These are phyloP conservation scores for Chaetoderma sp. DNA, from an alignment of 2,888 invertebrate genomes.

Conservation along the genomic window DNA sequence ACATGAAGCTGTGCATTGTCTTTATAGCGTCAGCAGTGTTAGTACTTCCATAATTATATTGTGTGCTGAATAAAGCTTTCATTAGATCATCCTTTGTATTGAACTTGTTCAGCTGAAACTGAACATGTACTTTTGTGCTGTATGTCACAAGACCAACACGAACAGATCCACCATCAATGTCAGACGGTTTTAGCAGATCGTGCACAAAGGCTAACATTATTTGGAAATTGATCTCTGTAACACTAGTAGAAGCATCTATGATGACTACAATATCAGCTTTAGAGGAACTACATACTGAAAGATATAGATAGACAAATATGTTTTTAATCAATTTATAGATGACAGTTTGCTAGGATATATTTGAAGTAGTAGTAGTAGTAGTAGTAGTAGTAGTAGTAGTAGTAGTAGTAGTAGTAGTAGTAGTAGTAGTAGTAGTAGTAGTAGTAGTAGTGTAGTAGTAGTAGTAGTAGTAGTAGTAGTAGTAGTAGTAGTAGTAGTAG, in stretches of 20 bases:
- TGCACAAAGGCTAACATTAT: slow-evolving; percentile 46
- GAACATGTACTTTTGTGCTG: slow-evolving; percentile 34
- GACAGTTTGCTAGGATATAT: no score
- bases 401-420: no score
- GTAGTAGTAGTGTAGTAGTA: no score
- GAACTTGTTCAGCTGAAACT: slow-evolving; percentile 41
- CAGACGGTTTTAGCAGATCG: slow-evolving; percentile 36
- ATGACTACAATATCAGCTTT: slow-evolving; percentile 41
- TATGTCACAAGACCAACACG: slow-evolving; percentile 45
- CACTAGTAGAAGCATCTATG: slow-evolving; percentile 51
- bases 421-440: no score
- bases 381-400: no score
- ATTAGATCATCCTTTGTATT: slow-evolving; percentile 24
- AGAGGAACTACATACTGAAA: neutral
- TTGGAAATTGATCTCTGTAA: slow-evolving; percentile 44
- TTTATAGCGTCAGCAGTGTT: slow-evolving; percentile 46
- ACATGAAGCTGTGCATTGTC: slow-evolving; percentile 44
- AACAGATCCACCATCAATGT: slow-evolving; percentile 42
- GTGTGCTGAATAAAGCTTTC: slow-evolving; percentile 31
- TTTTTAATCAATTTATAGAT: no score
- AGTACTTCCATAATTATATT: slow-evolving; percentile 38
- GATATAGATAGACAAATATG: no score
- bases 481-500: no score
- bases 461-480: no score
- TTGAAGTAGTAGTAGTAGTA: no score